Evolutionary conservation across 2,113 vertebrate species (phyloP), one percentile per base, ranked within the genome.

Genomic region (Cephalopterus ornatus): DNA sequence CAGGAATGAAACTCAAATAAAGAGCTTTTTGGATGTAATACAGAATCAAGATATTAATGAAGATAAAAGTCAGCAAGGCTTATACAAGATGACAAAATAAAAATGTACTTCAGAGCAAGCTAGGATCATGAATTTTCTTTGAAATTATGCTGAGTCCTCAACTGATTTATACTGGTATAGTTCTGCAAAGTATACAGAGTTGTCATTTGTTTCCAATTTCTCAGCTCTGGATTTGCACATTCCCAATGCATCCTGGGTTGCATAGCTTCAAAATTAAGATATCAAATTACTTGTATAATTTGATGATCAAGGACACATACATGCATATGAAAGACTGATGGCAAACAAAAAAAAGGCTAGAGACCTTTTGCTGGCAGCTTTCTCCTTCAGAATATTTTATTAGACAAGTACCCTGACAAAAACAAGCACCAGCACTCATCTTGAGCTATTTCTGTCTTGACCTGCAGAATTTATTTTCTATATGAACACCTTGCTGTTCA

Each of bases 1-100:
- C 2, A 1, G 55, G 50, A 80, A 68, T 56, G 35, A 86, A 88
- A 71, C 65, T 71, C 65, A 80, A 67, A 15, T 42, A 61, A 75
- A 93, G 42, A 81, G 55, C 5, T 76, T 70, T 92, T 33, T 75
- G 27, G 27, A 81, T 65, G 63, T 30, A 74, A 88, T 32, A 53
- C 14, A 84, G 41, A 75, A n/a, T 72, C 44, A 92, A 82, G 59
- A 41, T 88, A 65, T n/a, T 88, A 81, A 93, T 71, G 67, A 91
- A 88, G 24, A 81, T 71, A 66, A 86, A 93, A 89, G 74, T 73
- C 72, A 94, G 47, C 30, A 89, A 83, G n/a, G 56, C n/a, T 95
- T 82, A 71, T 67, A 35, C 11, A 77, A 81, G 62, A 66, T 33
- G 26, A 55, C 59, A 92, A 89, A 96, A 93, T 39, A 21, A 85